Evolutionary conservation across 2,113 vertebrate genomes (phyloP).

Genomic region (Okapia johnstoni): DNA sequence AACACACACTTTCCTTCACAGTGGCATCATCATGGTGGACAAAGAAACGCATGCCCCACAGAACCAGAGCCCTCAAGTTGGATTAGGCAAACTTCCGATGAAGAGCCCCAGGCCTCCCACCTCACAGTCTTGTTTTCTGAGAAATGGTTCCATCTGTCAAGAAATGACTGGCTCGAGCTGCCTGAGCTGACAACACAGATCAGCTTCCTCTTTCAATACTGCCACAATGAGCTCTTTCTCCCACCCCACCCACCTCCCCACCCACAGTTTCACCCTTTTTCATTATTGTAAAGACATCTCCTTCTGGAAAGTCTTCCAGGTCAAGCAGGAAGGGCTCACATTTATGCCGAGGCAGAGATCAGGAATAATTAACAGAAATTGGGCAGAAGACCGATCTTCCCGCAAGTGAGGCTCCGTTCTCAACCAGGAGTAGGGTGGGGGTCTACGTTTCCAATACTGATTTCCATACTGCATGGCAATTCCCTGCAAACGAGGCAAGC

Average conservation of each 20-base stretch:
- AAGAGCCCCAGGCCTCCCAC: slow-evolving; percentile 31
- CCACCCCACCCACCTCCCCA: background rate
- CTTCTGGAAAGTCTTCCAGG: background rate
- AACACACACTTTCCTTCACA: background rate
- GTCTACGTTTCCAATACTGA: background rate
- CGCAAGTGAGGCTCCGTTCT: background rate
- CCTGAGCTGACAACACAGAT: slow-evolving; percentile 70
- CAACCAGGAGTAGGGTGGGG: background rate
- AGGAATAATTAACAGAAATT: background rate
- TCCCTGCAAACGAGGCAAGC: background rate
- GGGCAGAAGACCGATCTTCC: background rate
- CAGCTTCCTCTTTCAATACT: slow-evolving; percentile 80
- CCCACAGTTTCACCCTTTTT: background rate
- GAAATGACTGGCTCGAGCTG: slow-evolving; percentile 78
- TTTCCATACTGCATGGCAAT: background rate
- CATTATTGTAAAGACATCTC: background rate
- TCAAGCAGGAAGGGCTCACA: background rate
- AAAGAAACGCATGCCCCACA: background rate
- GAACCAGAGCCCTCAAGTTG: background rate
- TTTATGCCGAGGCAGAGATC: background rate
- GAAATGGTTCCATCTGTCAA: slow-evolving; percentile 80
- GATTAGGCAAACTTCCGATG: slow-evolving; percentile 16
- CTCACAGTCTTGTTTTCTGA: slow-evolving; percentile 75
- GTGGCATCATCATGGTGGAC: background rate
- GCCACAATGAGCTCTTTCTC: slow-evolving; percentile 40